Conservation (phyloP, 2,113 vertebrate genomes). For the Corythornis vintsioides region DNA sequence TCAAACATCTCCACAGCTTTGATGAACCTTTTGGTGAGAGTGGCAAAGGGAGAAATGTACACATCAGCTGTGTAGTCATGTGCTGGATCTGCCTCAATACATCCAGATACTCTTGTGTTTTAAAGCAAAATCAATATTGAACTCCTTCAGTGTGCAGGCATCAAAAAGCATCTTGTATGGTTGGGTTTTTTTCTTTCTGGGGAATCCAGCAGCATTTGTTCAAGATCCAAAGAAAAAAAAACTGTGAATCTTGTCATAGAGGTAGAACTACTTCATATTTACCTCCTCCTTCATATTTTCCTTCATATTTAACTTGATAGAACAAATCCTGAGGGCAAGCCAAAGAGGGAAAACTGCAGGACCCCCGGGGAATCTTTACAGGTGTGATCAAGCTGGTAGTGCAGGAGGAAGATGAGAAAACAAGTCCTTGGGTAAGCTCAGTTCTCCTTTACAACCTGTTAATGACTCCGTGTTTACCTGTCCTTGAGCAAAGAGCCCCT, state of each 20-base stretch:
- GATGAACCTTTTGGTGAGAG: conserved; percentile 27
- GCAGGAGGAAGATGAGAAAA: background rate
- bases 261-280: background rate
- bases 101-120: background rate
- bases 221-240: background rate
- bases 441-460: background rate
- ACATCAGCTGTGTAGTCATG: background rate
- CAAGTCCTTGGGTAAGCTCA: conserved; percentile 1
- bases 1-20: conserved; percentile 50
- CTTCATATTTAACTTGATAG: background rate
- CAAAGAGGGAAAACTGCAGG: background rate
- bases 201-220: background rate
- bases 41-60: background rate
- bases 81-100: background rate
- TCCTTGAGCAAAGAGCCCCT: conserved; percentile 26
- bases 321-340: background rate
- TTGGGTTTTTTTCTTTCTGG: background rate
- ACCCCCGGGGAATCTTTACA: background rate
- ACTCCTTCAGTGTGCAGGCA: background rate
- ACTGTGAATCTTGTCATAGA: background rate
- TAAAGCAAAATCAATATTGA: background rate
- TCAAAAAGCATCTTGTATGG: background rate
- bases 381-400: background rate
- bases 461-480: background rate
- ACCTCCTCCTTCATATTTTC: background rate